Evolutionary conservation across 2,113 vertebrate genomes (phyloP).

Genomic region (Stomatorhinus ivindoensis): DNA sequence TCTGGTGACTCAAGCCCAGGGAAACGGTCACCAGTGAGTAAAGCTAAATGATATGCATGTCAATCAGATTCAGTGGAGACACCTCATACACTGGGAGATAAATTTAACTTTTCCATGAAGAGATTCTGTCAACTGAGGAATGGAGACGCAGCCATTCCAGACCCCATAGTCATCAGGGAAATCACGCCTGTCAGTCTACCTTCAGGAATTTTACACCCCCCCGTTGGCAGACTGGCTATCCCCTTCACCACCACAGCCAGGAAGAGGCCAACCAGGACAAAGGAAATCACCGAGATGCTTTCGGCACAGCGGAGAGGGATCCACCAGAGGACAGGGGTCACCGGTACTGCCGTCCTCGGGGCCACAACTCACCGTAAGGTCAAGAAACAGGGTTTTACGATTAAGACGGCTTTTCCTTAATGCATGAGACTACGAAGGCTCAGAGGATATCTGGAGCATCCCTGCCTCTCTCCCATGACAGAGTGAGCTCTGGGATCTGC

Average conservation of each 20-base stretch:
- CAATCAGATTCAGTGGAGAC: background rate
- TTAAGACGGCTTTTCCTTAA: background rate
- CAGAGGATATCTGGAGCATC: background rate
- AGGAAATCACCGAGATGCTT: background rate
- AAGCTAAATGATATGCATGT: background rate
- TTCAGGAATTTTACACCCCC: background rate
- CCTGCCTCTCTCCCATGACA: background rate
- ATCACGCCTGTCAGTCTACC: background rate
- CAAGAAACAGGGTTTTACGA: background rate
- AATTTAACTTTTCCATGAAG: background rate
- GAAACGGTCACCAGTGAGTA: background rate
- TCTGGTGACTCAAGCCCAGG: background rate
- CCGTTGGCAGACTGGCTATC: background rate
- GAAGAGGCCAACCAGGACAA: background rate
- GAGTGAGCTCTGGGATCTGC: background rate
- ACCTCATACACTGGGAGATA: background rate
- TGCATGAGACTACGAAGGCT: background rate
- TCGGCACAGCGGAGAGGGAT: background rate
- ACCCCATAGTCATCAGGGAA: background rate
- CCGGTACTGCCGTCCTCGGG: background rate
- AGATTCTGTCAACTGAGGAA: background rate
- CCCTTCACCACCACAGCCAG: background rate
- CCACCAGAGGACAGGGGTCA: background rate
- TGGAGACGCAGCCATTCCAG: background rate
- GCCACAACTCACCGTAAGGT: background rate